Base-by-base conservation (phyloP, 2,113 vertebrate species). In the Bubo scandiacus region DNA sequence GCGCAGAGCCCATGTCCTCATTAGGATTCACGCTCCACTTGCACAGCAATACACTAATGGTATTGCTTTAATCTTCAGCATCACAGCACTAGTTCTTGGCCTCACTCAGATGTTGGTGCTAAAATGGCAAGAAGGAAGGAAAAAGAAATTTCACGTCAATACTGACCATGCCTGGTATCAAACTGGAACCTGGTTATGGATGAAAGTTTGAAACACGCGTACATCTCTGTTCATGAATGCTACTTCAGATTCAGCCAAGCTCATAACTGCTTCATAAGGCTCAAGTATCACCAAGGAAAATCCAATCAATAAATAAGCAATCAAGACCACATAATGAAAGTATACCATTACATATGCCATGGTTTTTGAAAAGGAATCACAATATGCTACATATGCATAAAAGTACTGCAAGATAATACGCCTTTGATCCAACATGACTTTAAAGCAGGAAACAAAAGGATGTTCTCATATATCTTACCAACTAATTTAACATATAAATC, bases 401-500 rank as follows among this genome's bases (percentile, higher is more conserved):
- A 94, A 97, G 71, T 88, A 92, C 27, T 94, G 88, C 36, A 70
- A 92, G 94, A 96, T 93, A 97, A 97, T 94, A 78, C 0, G 65
- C 30, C 83, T 97, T 96, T 96, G 88, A 97, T 96, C 73, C 72
- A 73, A 67, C 52, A 88, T 86, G 92, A 95, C 86, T 93, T 92
- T 97, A 91, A 97, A 97, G 81, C 81, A 81, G 85, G 73, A 97
- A 96, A 97, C 72, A 94, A 94, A 97, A 97, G 88, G 96, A 96
- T 95, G 81, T 97, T 97, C 95, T 95, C 92, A 96, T 97, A 92
- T 88, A 97, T 95, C 82, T 92, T 88, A 88, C 84, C 62, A 89
- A 95, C 88, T 92, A 95, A 97, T 97, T 97, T 95, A 97, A 97
- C 84, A 75, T 91, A 94, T 95, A 98, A 97, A 97, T 97, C 95